phyloP scores from a whole-genome alignment of 2,888 invertebrate genomes.

The Leptopilina drosophilae region DNA sequence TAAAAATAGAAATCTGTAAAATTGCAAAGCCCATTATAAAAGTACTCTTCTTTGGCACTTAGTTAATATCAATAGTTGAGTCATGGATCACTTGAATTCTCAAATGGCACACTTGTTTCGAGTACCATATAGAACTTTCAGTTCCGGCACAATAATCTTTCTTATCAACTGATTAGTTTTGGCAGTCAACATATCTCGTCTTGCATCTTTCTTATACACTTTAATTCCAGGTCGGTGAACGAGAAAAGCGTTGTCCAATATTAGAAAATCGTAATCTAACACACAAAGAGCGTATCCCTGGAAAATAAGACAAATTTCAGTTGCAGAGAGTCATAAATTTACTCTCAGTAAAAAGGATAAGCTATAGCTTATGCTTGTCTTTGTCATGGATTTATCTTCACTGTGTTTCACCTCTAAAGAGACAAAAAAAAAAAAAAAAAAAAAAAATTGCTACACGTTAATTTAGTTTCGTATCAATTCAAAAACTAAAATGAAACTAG shows the following conservation, averaged over 20 bases:
- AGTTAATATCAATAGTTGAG: neutral
- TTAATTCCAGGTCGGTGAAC: slow-evolving; percentile 96
- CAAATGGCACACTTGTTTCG: slow-evolving; percentile 89
- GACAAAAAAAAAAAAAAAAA: too few species aligned
- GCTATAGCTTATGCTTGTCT: too few species aligned
- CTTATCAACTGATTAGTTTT: slow-evolving; percentile 88
- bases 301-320: slow-evolving; percentile 42
- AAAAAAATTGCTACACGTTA: too few species aligned
- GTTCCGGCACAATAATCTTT: slow-evolving; percentile 89
- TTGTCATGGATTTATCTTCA: too few species aligned
- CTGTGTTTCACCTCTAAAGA: too few species aligned
- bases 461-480: too few species aligned
- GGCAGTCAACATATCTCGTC: slow-evolving; percentile 85
- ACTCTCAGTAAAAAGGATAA: too few species aligned
- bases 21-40: neutral
- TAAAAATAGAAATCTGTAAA: slow-evolving; percentile 2
- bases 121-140: slow-evolving; percentile 89
- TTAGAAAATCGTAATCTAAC: slow-evolving; percentile 94
- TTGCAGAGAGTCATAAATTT: too few species aligned
- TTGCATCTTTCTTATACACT: slow-evolving; percentile 86
- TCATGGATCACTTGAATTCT: neutral
- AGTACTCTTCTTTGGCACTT: slow-evolving; percentile 40
- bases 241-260: slow-evolving; percentile 94
- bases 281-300: slow-evolving; percentile 95
- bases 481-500: too few species aligned